Evolutionary conservation across 2,113 vertebrate genomes (phyloP).

Genomic region (Anser brachyrhynchus): DNA sequence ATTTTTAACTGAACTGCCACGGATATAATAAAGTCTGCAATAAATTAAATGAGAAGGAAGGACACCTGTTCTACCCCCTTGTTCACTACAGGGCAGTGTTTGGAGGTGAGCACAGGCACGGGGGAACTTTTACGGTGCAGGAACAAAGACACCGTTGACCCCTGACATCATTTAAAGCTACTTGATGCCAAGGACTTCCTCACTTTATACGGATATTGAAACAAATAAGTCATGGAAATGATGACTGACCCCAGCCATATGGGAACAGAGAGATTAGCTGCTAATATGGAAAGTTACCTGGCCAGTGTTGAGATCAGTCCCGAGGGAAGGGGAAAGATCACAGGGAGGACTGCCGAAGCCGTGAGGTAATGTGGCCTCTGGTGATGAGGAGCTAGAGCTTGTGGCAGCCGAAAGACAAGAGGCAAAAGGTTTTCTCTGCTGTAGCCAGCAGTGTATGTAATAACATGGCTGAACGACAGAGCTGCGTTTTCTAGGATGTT

Average conservation of each 20-base stretch:
- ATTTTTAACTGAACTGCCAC: neutral
- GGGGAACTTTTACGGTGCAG: neutral
- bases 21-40: conserved; percentile 24
- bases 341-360: conserved; percentile 13
- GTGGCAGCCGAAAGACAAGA: neutral
- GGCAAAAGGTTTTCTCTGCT: conserved; percentile 28
- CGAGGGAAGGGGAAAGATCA: conserved; percentile 44
- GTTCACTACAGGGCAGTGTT: neutral
- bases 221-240: conserved; percentile 71
- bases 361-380: conserved; percentile 58
- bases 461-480: conserved; percentile 29
- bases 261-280: conserved; percentile 70
- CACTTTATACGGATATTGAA: conserved; percentile 67
- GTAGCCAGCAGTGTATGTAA: conserved; percentile 49
- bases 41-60: conserved; percentile 28
- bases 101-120: neutral
- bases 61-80: neutral
- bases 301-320: conserved; percentile 54
- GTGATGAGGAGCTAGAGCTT: conserved; percentile 40
- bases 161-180: conserved; percentile 60
- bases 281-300: conserved; percentile 76
- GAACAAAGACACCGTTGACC: conserved; percentile 36
- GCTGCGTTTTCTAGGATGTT: conserved; percentile 2
- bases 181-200: conserved; percentile 65
- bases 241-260: conserved; percentile 49